Percentiles rank a stretch among this genome's conserved stretches.
Conservation (phyloP, 2,797 vertebrate genomes). For the Leuciscus waleckii region DNA sequence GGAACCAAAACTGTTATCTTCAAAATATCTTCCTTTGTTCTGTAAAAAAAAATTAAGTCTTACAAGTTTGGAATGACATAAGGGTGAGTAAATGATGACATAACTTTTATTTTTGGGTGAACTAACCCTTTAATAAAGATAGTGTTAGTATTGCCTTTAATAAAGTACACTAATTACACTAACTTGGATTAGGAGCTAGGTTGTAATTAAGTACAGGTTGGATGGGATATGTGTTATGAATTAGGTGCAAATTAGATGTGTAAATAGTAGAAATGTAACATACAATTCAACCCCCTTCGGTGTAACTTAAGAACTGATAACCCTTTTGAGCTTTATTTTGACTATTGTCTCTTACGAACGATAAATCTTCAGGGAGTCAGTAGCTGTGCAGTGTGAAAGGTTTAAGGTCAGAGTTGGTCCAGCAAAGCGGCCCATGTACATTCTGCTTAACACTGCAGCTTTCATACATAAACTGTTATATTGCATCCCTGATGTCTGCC, state of each 20-base stretch:
- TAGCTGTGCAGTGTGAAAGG: neutral
- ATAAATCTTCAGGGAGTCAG: neutral
- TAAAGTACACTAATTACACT: neutral
- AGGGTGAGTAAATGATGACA: neutral
- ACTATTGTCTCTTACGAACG: neutral
- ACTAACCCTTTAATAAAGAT: neutral
- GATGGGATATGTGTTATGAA: neutral
- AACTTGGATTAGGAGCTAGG: constrained; percentile 30
- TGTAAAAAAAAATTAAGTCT: neutral
- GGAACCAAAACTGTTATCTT: neutral
- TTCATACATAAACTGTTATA: neutral
- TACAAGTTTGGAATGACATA: neutral
- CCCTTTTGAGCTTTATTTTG: neutral
- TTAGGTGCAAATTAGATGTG: neutral
- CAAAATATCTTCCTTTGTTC: neutral
- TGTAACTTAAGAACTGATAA: neutral
- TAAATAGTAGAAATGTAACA: neutral
- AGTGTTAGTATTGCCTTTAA: neutral
- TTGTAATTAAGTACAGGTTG: neutral
- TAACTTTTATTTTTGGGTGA: neutral
- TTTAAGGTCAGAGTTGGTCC: constrained; percentile 1
- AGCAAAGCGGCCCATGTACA: neutral
- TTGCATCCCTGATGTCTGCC: no score
- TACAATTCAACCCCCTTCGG: neutral
- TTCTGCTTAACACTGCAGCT: neutral